A percentile compares a stretch with the other conserved stretches of the same genome.
These are phyloP conservation scores for Eidolon dupreanum DNA, from an alignment of 2,797 vertebrate species.

Conservation along the genomic window DNA sequence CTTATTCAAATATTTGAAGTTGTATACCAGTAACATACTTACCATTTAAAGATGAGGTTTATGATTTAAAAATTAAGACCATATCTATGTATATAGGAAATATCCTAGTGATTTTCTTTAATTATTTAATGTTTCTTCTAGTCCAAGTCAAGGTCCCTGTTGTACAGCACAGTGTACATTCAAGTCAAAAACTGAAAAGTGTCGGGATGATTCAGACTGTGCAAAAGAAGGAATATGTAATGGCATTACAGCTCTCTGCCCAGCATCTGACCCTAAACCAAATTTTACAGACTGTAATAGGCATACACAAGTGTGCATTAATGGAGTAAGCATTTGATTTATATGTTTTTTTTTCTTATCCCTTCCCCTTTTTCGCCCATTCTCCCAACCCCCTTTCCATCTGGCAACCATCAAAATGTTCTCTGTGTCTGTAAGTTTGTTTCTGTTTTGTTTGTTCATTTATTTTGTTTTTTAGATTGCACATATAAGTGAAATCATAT, in stretches of 20 bases:
- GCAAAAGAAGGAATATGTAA: conserved; percentile 91
- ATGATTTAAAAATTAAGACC: not conserved
- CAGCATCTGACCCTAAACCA: conserved; percentile 90
- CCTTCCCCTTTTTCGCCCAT: no score
- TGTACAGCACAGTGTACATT: conserved; percentile 90
- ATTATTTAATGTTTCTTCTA: conserved; percentile 74
- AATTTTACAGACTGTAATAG: conserved; percentile 93
- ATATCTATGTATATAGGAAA: not conserved
- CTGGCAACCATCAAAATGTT: no score
- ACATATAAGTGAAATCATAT: no score
- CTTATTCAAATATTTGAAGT: not conserved
- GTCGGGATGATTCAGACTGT: conserved; percentile 93
- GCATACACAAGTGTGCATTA: conserved; percentile 96
- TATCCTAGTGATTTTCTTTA: not conserved
- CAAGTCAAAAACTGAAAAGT: conserved; percentile 84
- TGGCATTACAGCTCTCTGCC: conserved; percentile 90
- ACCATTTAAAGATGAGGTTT: conserved; percentile 7
- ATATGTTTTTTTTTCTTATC: not conserved
- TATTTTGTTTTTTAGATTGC: no score
- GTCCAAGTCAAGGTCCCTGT: conserved; percentile 97
- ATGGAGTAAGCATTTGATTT: conserved; percentile 88
- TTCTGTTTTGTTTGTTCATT: no score
- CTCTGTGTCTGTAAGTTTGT: no score
- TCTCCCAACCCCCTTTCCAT: no score
- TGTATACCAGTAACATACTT: not conserved